phyloP scores from a whole-genome alignment of 2,888 invertebrate species.

The Phortica okadai region DNA sequence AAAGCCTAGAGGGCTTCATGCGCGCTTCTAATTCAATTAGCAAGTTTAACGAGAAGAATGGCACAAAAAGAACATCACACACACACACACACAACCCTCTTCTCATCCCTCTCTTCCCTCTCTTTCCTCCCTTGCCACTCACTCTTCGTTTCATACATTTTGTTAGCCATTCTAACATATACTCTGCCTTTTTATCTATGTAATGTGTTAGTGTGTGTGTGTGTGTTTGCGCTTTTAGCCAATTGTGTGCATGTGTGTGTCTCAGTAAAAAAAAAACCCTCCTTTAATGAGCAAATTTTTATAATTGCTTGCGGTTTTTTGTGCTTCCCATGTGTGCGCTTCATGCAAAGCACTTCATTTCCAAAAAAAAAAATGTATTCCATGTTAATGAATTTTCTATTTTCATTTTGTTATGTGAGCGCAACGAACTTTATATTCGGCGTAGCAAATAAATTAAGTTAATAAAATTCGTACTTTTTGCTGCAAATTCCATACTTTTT shows the following conservation, averaged over 20 bases:
- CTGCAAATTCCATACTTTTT: too few species aligned
- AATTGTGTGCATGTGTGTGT: slow-evolving; percentile 38
- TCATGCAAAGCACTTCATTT: neutral
- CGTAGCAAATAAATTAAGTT: too few species aligned
- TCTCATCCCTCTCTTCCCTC: neutral
- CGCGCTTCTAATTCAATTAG: slow-evolving; percentile 65
- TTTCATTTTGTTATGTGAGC: neutral
- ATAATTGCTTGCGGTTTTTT: slow-evolving; percentile 61
- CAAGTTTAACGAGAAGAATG: slow-evolving; percentile 69
- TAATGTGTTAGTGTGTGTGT: slow-evolving; percentile 29
- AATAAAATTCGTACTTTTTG: too few species aligned
- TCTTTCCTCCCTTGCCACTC: neutral
- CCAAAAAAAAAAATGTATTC: neutral
- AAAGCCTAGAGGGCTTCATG: slow-evolving; percentile 6
- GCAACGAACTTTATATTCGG: too few species aligned
- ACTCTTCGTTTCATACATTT: slow-evolving; percentile 48
- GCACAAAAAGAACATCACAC: neutral
- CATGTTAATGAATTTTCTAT: neutral
- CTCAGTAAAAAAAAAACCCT: slow-evolving; percentile 13
- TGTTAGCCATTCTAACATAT: slow-evolving; percentile 31
- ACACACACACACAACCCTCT: slow-evolving; percentile 25
- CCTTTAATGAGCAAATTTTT: slow-evolving; percentile 62
- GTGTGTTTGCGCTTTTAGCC: slow-evolving; percentile 24
- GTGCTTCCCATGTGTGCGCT: neutral
- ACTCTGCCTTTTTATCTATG: neutral